These are phyloP conservation scores for Sinotaia quadrata DNA, from an alignment of 2,888 invertebrate species.

Conservation along the genomic window DNA sequence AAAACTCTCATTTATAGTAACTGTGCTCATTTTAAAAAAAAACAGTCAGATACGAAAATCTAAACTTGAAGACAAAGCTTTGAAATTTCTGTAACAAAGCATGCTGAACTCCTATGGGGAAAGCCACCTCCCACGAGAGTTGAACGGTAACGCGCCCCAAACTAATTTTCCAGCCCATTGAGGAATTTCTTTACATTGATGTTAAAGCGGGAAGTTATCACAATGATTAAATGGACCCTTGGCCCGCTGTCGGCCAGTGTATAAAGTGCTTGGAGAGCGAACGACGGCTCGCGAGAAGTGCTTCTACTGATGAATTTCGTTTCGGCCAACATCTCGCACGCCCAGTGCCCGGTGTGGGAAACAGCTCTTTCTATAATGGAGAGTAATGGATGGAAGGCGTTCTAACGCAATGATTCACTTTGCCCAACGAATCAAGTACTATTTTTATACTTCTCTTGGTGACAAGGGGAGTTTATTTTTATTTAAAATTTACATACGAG, in stretches of 20 bases:
- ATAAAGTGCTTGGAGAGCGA: constrained; percentile 28
- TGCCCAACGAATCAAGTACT: too few relatives aligned
- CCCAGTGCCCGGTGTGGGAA: too few relatives aligned
- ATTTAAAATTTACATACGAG: too few relatives aligned
- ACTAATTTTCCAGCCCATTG: constrained; percentile 44
- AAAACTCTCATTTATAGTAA: neutral
- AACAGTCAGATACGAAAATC: too few relatives aligned
- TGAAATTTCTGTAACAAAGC: too few relatives aligned
- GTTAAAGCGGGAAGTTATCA: constrained; percentile 41
- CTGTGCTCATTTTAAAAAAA: neutral
- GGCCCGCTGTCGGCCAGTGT: constrained; percentile 28
- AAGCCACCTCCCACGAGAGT: constrained; percentile 13
- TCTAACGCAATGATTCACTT: too few relatives aligned
- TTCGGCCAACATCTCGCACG: neutral
- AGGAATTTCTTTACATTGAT: constrained; percentile 43
- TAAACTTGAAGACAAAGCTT: too few relatives aligned
- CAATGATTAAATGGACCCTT: constrained; percentile 42
- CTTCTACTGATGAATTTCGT: constrained; percentile 15
- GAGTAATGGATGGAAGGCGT: too few relatives aligned
- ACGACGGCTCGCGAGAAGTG: neutral
- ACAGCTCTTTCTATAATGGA: too few relatives aligned
- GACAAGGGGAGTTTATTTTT: too few relatives aligned
- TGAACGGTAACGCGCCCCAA: constrained; percentile 31
- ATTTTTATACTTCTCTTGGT: too few relatives aligned
- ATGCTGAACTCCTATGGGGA: constrained; percentile 9